Percentiles rank a stretch among this genome's conserved stretches.
These are phyloP conservation scores for Cheumatopsyche charites DNA, from an alignment of 1,140 invertebrate genomes.

Conservation along the genomic window DNA sequence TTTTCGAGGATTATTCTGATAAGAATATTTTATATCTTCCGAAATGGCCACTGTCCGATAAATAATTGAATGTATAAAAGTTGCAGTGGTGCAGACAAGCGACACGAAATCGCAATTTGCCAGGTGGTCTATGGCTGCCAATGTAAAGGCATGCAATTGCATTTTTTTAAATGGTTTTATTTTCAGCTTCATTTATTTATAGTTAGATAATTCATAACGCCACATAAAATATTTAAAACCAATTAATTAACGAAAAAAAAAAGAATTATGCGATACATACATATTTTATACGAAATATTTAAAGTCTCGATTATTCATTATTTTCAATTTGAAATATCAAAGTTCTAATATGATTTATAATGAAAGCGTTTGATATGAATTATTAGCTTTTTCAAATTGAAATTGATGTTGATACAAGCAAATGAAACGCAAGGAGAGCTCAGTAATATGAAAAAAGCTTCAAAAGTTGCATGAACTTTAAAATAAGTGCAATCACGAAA, in stretches of 20 bases:
- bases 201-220: no score
- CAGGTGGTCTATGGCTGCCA: constrained; percentile 26
- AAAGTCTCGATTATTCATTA: no score
- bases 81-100: constrained; percentile 27
- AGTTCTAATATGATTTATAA: no score
- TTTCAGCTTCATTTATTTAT: no score
- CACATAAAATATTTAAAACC: no score
- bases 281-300: no score
- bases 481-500: constrained; percentile 11
- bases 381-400: constrained; percentile 17
- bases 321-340: no score
- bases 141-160: neutral
- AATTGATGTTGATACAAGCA: constrained; percentile 17
- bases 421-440: neutral
- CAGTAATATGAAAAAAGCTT: neutral
- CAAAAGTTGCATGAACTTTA: constrained; percentile 6
- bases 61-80: constrained; percentile 37
- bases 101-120: constrained; percentile 38
- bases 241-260: no score
- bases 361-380: neutral
- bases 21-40: no score
- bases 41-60: constrained; percentile 24
- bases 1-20: no score
- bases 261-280: no score
- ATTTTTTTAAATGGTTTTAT: neutral